A percentile compares a stretch with the other conserved stretches of the same genome.
phyloP scores from a whole-genome alignment of 1,140 invertebrate species.

The Theocolax elegans region DNA sequence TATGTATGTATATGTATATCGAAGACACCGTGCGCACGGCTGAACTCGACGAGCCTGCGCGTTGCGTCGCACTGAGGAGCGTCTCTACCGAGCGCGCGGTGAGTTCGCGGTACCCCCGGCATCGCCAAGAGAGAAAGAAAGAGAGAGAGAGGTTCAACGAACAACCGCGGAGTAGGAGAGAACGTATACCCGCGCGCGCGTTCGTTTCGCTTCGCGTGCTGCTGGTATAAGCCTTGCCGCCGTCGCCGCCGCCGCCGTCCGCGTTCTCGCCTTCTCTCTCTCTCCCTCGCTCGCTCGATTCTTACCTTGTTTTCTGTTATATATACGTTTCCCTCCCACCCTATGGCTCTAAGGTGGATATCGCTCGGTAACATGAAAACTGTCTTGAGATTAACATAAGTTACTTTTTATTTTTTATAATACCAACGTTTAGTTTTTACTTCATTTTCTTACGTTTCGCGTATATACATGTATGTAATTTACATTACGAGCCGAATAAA shows the following conservation, averaged over 20 bases:
- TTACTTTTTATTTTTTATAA: too few relatives aligned
- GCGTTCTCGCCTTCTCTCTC: not conserved
- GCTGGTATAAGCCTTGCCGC: not conserved
- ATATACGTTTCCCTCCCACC: too few relatives aligned
- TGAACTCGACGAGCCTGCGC: slow-evolving; percentile 62
- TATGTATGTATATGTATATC: slow-evolving; percentile 54
- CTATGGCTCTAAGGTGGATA: too few relatives aligned
- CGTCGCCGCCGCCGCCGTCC: not conserved
- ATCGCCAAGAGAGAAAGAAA: not conserved
- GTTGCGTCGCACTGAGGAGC: slow-evolving; percentile 61
- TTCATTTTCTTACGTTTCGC: too few relatives aligned
- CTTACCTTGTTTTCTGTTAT: too few relatives aligned
- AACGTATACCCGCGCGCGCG: not conserved
- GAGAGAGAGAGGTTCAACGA: slow-evolving; percentile 10
- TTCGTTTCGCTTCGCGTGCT: slow-evolving; percentile 25
- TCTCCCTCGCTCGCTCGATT: too few relatives aligned
- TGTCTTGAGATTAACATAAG: too few relatives aligned
- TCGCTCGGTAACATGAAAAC: too few relatives aligned
- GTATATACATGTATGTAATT: too few relatives aligned
- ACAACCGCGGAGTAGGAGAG: slow-evolving; percentile 29
- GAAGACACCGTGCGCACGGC: slow-evolving; percentile 36
- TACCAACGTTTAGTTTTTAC: too few relatives aligned
- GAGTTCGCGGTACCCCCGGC: not conserved
- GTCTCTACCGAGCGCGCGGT: slow-evolving; percentile 44
- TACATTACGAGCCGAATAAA: too few relatives aligned